phyloP scores from a whole-genome alignment of 2,888 invertebrate species.

The Parascotia fuliginaria region DNA sequence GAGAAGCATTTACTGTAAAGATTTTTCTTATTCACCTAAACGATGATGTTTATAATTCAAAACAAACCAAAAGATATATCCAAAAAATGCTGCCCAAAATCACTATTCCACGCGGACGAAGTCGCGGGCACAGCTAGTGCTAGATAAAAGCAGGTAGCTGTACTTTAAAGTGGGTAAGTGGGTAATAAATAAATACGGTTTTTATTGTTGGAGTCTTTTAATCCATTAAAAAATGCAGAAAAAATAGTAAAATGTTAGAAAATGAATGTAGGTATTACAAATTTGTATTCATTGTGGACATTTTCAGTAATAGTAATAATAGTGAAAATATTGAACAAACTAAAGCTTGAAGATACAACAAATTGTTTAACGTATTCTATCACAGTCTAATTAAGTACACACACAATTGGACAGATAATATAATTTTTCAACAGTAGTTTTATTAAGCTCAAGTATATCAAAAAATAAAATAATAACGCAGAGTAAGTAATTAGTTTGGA shows the following conservation, averaged over 20 bases:
- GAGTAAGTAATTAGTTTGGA: conserved; percentile 50
- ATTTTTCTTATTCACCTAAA: too few species aligned
- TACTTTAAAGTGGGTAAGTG: background rate
- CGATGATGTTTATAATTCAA: too few species aligned
- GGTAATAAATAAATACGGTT: conserved; percentile 20
- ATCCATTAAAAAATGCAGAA: conserved; percentile 81
- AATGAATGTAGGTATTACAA: conserved; percentile 84
- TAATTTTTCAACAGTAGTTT: background rate
- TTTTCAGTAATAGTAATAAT: conserved; percentile 15
- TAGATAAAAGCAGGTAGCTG: background rate
- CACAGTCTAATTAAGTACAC: conserved; percentile 78
- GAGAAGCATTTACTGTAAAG: too few species aligned
- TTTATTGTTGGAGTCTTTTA: conserved; percentile 69
- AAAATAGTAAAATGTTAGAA: conserved; percentile 79
- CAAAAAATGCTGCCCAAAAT: too few species aligned
- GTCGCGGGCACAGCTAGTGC: too few species aligned
- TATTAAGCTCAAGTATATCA: background rate
- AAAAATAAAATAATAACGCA: too few species aligned
- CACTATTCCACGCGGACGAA: too few species aligned
- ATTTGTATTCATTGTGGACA: conserved; percentile 73
- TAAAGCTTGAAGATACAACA: conserved; percentile 45
- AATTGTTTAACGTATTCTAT: conserved; percentile 62
- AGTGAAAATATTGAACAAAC: conserved; percentile 26
- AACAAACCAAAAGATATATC: too few species aligned
- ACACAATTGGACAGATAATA: background rate